phyloP scores from a whole-genome alignment of 2,797 vertebrate species.

The Sebastes oblongus region DNA sequence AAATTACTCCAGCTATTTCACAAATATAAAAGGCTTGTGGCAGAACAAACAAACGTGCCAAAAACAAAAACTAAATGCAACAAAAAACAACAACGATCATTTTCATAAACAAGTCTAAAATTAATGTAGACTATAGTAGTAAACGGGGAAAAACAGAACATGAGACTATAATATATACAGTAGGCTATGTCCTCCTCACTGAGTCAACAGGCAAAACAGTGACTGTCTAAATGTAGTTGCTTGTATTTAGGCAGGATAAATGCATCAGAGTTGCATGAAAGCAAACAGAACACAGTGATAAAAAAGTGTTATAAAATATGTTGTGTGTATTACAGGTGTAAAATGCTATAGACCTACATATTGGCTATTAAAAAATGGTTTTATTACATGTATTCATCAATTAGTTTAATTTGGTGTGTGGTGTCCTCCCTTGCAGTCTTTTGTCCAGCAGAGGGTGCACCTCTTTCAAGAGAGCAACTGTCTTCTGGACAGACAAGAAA shows the following conservation, averaged over 20 bases:
- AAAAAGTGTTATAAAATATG: not conserved
- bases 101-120: not conserved
- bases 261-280: too few species aligned
- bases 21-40: not conserved
- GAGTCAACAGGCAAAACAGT: not conserved
- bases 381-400: too few species aligned
- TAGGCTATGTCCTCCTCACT: not conserved
- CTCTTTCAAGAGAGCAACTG: conserved; percentile 12
- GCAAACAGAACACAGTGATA: too few species aligned
- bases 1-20: not conserved
- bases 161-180: not conserved
- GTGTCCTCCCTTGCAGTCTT: not conserved
- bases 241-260: not conserved
- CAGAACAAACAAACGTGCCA: not conserved
- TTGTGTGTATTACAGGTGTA: not conserved
- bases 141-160: not conserved
- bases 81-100: not conserved
- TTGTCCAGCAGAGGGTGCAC: conserved; percentile 39
- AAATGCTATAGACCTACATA: not conserved
- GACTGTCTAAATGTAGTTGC: not conserved
- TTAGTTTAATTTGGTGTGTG: too few species aligned
- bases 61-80: not conserved
- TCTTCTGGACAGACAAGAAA: conserved; percentile 30
- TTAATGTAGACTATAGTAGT: not conserved
- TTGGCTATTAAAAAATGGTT: too few species aligned